A percentile compares a stretch with the other conserved stretches of the same genome.
These are phyloP conservation scores for Osedax frankpressi DNA, from an alignment of 2,888 invertebrate species.

Conservation along the genomic window DNA sequence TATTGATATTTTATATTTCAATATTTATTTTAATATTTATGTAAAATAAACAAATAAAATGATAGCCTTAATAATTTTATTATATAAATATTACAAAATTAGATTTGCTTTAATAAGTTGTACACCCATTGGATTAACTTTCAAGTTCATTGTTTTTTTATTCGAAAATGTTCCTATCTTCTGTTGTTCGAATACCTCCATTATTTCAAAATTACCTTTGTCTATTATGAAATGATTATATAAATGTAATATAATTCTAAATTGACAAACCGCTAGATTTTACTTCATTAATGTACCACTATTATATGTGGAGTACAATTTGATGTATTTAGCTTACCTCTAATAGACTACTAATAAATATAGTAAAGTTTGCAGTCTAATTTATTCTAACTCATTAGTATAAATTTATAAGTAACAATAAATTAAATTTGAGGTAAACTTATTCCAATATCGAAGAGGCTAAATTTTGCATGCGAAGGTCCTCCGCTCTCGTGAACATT, in stretches of 20 bases:
- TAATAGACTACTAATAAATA: background rate
- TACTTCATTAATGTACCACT: too few species aligned
- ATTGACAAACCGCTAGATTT: too few species aligned
- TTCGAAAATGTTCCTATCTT: constrained; percentile 30
- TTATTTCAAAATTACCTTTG: constrained; percentile 17
- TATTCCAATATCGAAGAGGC: constrained; percentile 24
- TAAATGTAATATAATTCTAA: too few species aligned
- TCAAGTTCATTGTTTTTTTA: constrained; percentile 26
- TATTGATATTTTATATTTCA: too few species aligned
- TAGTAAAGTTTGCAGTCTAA: background rate
- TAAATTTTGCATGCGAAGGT: constrained; percentile 22
- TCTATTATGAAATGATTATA: background rate
- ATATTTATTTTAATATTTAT: too few species aligned
- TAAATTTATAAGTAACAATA: background rate
- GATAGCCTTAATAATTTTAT: too few species aligned
- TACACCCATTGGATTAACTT: constrained; percentile 31
- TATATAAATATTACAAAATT: too few species aligned
- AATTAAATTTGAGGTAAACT: background rate
- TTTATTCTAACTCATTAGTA: background rate
- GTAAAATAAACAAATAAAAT: too few species aligned
- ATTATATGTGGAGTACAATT: too few species aligned
- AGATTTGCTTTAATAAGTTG: too few species aligned
- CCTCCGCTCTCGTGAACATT: constrained; percentile 19
- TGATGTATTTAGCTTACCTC: background rate
- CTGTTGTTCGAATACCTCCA: constrained; percentile 25